These are phyloP conservation scores for Buphagus erythrorhynchus DNA, from an alignment of 2,797 vertebrate species.

Conservation along the genomic window DNA sequence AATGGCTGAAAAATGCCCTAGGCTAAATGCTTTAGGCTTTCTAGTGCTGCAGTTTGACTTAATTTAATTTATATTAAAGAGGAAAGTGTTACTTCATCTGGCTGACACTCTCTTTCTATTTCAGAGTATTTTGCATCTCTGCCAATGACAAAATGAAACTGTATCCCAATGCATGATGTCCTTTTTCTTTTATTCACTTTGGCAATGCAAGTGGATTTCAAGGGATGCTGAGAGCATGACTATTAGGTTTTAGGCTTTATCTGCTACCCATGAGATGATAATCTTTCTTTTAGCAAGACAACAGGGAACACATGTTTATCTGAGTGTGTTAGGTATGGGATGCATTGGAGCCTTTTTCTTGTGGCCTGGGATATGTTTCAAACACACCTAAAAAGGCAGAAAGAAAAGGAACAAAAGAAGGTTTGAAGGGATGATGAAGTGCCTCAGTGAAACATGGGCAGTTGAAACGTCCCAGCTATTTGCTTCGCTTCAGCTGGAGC, in stretches of 20 bases:
- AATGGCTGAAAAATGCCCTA: neutral
- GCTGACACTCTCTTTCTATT: neutral
- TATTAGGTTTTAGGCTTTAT: neutral
- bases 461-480: constrained; percentile 79
- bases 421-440: constrained; percentile 76
- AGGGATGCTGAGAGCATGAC: neutral
- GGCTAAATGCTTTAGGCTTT: neutral
- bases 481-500: constrained; percentile 78
- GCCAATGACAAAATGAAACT: neutral
- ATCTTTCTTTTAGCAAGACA: neutral
- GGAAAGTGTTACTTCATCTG: neutral
- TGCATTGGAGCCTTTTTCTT: neutral
- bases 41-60: neutral
- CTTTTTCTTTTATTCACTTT: neutral
- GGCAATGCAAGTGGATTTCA: neutral
- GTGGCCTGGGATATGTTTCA: neutral
- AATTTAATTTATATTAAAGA: neutral
- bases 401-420: constrained; percentile 57
- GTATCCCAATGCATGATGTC: accelerated
- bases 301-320: neutral
- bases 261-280: neutral
- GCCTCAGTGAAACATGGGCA: constrained; percentile 77
- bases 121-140: neutral
- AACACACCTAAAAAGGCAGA: constrained; percentile 28
- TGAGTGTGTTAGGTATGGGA: neutral